Evolutionary conservation across 2,113 vertebrate genomes (phyloP).

Genomic region (Pedetes capensis): DNA sequence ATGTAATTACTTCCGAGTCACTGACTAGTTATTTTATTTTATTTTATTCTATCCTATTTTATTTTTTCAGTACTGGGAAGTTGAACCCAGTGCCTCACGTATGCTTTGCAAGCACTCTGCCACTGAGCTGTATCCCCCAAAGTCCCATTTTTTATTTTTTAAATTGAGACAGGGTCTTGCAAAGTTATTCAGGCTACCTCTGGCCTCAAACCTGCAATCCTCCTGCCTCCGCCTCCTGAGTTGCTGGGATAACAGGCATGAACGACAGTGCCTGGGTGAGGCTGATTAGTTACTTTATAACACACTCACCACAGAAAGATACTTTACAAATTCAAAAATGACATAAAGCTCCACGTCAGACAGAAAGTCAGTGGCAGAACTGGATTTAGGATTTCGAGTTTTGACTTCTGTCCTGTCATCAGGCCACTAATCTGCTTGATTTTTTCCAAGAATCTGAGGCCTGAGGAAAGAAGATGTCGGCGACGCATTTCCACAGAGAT

Average conservation of each 20-base stretch:
- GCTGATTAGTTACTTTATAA: neutral
- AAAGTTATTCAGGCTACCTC: too few species aligned
- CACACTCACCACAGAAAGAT: neutral
- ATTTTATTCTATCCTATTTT: too few species aligned
- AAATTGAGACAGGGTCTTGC: too few species aligned
- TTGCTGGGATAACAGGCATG: too few species aligned
- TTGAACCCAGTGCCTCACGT: too few species aligned
- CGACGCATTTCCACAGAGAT: conserved; percentile 59
- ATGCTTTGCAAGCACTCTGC: too few species aligned
- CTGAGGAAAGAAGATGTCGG: conserved; percentile 61
- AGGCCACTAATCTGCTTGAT: conserved; percentile 57
- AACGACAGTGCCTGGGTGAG: too few species aligned
- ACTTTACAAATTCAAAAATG: neutral
- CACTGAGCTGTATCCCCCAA: too few species aligned
- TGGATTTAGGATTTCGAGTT: conserved; percentile 54
- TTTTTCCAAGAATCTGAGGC: conserved; percentile 64
- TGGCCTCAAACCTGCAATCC: too few species aligned
- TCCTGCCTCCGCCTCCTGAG: too few species aligned
- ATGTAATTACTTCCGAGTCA: neutral
- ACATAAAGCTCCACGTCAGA: neutral
- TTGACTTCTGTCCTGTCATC: conserved; percentile 68
- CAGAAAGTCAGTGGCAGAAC: neutral
- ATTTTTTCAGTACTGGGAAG: too few species aligned
- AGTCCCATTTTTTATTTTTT: too few species aligned
- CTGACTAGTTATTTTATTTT: neutral